Evolutionary conservation across 2,888 invertebrate genomes (phyloP), one percentile per base, ranked within the genome.

Genomic region (Agonopterix arenella): DNA sequence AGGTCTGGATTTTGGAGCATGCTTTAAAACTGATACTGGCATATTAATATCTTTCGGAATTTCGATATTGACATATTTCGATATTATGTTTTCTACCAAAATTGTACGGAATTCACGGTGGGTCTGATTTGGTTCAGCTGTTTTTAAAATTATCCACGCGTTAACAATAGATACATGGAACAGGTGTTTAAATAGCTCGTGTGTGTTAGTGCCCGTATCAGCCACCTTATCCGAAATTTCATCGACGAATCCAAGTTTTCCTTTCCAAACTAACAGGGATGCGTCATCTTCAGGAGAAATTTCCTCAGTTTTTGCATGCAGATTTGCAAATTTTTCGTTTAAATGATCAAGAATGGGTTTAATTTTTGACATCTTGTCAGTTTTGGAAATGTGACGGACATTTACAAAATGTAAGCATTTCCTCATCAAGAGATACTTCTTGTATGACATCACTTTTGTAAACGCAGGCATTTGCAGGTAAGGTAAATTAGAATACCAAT

Each of bases 201-300:
- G 61, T 0, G 56, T 56, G 44, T 60, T 62, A 1, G 60, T 55
- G 0, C 55, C 58, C 10, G 11, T 42, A 7, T 37, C 10, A 0
- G 58, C 56, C 1, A 50, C 46, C 48, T 61, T 58, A 28, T 53
- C 58, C 8, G 50, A 41, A 10, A 60, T 58, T 10, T 53, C 45
- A 28, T 61, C 60, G 36, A 49, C 51, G 11, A 58, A 55, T 18
- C 52, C 47, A 9, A 61, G 44, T 49, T 52, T 52, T 8, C 60
- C 59, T 37, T 57, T 60, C 62, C 59, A 62, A 48, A 43, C 47
- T 5, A 54, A 38, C 28, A 62, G 51, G 11, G 46, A 44, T 45
- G 59, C 58, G 36, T 64, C 60, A 4, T 18, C 18, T 2, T 18
- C 18, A 4, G 64, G 37, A 0, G 56, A 47, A 4, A 61, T 47